A percentile compares a stretch with the other conserved stretches of the same genome.
phyloP scores from a whole-genome alignment of 2,888 invertebrate genomes.

The Synergus gifuensis region DNA sequence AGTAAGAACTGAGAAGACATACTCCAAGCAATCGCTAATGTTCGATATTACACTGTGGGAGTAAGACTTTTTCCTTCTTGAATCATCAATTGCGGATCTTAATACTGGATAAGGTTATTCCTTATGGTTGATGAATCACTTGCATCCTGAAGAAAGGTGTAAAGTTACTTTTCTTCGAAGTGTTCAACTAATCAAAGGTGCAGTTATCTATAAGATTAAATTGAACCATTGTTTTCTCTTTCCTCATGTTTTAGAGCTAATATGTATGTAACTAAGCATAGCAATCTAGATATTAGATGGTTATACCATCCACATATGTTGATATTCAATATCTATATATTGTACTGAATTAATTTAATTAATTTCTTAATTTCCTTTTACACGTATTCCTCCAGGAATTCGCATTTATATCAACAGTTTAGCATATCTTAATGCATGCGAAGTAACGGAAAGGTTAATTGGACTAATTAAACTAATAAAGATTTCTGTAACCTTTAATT shows the following conservation, averaged over 20 bases:
- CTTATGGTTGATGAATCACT: slow-evolving; percentile 1
- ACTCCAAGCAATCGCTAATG: not conserved
- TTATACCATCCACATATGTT: too few relatives aligned
- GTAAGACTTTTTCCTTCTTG: slow-evolving; percentile 4
- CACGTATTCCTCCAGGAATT: slow-evolving; percentile 26
- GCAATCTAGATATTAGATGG: too few relatives aligned
- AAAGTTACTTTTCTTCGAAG: not conserved
- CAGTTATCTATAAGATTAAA: not conserved
- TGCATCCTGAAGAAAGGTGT: not conserved
- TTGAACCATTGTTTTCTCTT: not conserved
- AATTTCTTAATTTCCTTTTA: not conserved
- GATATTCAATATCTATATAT: not conserved
- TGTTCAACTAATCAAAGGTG: not conserved
- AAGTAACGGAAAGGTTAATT: slow-evolving; percentile 11
- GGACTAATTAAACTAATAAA: slow-evolving; percentile 16
- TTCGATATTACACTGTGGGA: not conserved
- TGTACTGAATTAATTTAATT: not conserved
- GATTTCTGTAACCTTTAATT: not conserved
- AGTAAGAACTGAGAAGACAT: not conserved
- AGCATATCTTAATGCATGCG: not conserved
- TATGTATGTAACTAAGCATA: too few relatives aligned
- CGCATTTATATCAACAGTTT: not conserved
- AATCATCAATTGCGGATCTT: slow-evolving; percentile 16
- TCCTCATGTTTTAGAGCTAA: not conserved
- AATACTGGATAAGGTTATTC: slow-evolving; percentile 23